Evolutionary conservation across 2,888 invertebrate species (phyloP).

Genomic region (Thalpophila matura): DNA sequence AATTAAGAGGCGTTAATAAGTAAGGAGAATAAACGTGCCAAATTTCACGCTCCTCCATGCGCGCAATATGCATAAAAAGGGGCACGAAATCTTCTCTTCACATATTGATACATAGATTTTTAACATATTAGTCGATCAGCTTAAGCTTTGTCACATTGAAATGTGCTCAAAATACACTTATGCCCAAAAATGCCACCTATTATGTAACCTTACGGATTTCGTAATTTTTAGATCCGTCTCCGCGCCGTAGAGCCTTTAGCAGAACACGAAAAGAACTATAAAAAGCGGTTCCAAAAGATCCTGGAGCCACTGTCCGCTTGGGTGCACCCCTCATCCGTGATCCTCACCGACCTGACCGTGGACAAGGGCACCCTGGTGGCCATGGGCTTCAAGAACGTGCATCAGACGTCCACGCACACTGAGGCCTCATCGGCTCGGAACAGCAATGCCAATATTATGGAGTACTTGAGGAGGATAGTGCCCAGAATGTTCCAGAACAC

Average conservation of each 20-base stretch:
- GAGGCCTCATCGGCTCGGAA: constrained; percentile 88
- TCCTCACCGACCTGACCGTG: constrained; percentile 96
- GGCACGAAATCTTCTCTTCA: no score
- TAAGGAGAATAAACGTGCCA: no score
- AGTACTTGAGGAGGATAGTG: constrained; percentile 95
- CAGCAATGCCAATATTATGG: constrained; percentile 95
- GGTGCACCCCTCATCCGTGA: constrained; percentile 94
- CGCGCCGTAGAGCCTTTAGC: constrained; percentile 95
- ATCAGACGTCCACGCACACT: constrained; percentile 91
- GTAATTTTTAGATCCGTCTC: constrained; percentile 92
- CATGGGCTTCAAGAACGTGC: constrained; percentile 95
- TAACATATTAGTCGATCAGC: no score
- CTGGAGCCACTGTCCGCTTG: constrained; percentile 94
- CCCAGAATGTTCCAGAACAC: constrained; percentile 98
- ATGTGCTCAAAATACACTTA: no score
- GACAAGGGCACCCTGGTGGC: constrained; percentile 94
- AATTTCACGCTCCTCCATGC: no score
- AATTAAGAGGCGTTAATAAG: no score
- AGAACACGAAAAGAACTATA: constrained; percentile 95
- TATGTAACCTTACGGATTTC: no score
- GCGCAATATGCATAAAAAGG: no score
- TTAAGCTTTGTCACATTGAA: no score
- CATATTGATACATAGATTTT: no score
- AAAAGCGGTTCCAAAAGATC: constrained; percentile 95
- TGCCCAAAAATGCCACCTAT: no score